Base-by-base conservation (phyloP, 30 jellyfish, hydroid and myxozoan genomes). In the Aurelia sp. region DNA sequence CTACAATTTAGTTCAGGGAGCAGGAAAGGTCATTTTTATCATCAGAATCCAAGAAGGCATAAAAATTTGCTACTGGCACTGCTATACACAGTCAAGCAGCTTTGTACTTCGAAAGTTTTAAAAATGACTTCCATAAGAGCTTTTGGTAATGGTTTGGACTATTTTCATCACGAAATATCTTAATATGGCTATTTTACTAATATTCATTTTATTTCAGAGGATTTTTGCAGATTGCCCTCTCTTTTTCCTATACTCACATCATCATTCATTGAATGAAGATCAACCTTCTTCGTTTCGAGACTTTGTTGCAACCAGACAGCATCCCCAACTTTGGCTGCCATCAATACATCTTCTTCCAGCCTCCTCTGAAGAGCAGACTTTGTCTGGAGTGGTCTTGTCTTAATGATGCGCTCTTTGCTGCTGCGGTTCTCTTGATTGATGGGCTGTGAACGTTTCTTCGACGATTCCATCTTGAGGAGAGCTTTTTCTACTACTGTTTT, bases 311-410 rank as follows among this genome's bases (percentile, higher is more conserved):
- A 72, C 96, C 96, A 87, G 18, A n/a, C 76, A 13, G 96, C 40
- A 66, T 87, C 90, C 20, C 96, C 96, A 66, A 87, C 90, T 47
- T 62, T 40, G n/a, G 96, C 53, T 17, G 96, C 96, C 96, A 87
- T 87, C 64, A 87, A 63, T 18, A 87, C 86, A 87, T 87, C 96
- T 17, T 87, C 86, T 48, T 87, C 88, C 48, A 87, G 76, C 77
- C 82, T 69, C 63, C 70, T 40, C 38, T 87, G 85, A 48, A 74
- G 68, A n/a, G 69, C 96, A 20, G 96, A 87, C 74, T 77, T 87
- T 27, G 74, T 87, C 27, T 18, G 73, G 40, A 63, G 76, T 50
- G 17, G 47, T 84, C 27, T 38, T 47, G 76, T 21, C 40, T 20
- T 71, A 18, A 51, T 16, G 22, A 19, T 77, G n/a, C 21, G 27